Conservation (phyloP, 2,888 invertebrate genomes). For the Cyclophora punctaria region DNA sequence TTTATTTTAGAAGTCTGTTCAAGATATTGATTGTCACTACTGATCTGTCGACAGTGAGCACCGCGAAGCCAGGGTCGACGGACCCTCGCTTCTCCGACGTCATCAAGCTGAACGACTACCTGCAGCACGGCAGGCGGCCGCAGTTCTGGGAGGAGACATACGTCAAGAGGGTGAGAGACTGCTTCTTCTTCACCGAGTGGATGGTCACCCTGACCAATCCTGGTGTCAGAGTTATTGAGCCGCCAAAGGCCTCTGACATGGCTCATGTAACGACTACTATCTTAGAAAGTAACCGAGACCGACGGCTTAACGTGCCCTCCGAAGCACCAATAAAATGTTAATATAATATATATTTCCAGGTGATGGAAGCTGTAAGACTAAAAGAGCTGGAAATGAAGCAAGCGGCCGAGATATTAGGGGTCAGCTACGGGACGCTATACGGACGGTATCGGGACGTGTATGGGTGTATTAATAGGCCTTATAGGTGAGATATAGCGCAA, state of each 20-base stretch:
- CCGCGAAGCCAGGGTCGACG: conserved; percentile 37
- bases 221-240: no score
- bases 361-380: conserved; percentile 92
- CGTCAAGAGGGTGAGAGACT: conserved; percentile 81
- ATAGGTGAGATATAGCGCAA: conserved; percentile 77
- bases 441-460: conserved; percentile 92
- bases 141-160: conserved; percentile 96
- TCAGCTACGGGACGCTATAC: conserved; percentile 92
- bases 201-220: neutral
- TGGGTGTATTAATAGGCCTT: conserved; percentile 90
- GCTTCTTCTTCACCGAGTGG: neutral
- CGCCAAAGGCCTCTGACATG: no score
- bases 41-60: conserved; percentile 13
- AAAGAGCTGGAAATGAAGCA: conserved; percentile 96
- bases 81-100: conserved; percentile 78
- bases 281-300: no score
- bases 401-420: conserved; percentile 90
- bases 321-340: neutral
- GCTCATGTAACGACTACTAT: no score
- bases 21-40: neutral
- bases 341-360: conserved; percentile 38
- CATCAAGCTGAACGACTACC: conserved; percentile 89
- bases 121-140: conserved; percentile 88
- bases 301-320: no score
- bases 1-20: no score